These are phyloP conservation scores for Scaeva pyrastri DNA, from an alignment of 2,888 invertebrate genomes.

Conservation along the genomic window DNA sequence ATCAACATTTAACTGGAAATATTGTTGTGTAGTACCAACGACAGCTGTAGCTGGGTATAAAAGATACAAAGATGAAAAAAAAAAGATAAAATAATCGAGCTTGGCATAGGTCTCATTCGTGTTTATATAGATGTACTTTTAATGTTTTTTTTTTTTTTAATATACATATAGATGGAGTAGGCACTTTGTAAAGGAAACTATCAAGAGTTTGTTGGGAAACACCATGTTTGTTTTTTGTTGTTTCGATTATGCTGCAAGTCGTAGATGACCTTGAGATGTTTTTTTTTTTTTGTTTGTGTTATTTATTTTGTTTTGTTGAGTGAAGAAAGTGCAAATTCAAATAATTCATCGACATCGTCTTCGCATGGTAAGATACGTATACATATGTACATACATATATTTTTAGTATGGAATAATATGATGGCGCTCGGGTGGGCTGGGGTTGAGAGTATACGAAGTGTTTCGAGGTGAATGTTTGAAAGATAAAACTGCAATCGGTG, in stretches of 20 bases:
- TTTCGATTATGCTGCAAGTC: conserved; percentile 50
- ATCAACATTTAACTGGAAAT: conserved; percentile 43
- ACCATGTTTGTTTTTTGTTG: conserved; percentile 27
- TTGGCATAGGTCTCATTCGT: conserved; percentile 26
- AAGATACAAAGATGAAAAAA: background rate
- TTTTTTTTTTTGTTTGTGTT: background rate
- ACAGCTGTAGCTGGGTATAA: conserved; percentile 21
- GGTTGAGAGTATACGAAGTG: background rate
- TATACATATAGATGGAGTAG: background rate
- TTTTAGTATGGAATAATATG: background rate
- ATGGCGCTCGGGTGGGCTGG: background rate
- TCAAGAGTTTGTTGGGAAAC: conserved; percentile 36
- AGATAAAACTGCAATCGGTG: conserved; percentile 33
- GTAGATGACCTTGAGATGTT: conserved; percentile 64
- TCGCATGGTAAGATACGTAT: background rate
- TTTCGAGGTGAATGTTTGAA: conserved; percentile 63
- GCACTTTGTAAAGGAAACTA: conserved; percentile 8
- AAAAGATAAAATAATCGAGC: conserved; percentile 25
- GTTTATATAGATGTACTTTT: conserved; percentile 8
- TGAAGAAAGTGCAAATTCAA: conserved; percentile 70
- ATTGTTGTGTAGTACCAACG: background rate
- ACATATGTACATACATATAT: background rate
- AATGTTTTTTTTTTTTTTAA: background rate
- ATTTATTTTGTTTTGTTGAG: conserved; percentile 29
- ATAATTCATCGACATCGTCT: conserved; percentile 52